Conservation (phyloP, 2,888 invertebrate species). For the Chydorus sphaericus region DNA sequence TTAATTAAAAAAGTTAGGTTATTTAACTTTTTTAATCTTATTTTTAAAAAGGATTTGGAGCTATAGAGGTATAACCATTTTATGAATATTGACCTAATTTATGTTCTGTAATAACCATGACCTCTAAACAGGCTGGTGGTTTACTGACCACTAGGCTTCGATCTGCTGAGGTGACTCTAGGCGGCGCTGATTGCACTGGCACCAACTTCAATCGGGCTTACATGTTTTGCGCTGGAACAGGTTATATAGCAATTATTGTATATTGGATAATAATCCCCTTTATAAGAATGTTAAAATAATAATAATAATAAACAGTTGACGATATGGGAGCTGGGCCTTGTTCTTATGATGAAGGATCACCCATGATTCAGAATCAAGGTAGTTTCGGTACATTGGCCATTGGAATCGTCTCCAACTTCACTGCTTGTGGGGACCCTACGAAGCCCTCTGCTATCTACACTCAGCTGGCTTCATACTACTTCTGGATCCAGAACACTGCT, state of each 20-base stretch:
- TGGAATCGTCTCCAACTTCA: not conserved
- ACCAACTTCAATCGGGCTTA: not conserved
- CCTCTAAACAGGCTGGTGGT: not conserved
- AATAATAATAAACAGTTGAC: no score
- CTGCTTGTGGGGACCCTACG: not conserved
- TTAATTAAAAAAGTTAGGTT: no score
- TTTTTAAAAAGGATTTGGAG: no score
- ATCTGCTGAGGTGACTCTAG: not conserved
- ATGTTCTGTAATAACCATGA: no score
- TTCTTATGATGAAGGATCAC: not conserved
- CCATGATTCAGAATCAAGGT: not conserved
- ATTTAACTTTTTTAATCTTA: no score
- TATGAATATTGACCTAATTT: no score
- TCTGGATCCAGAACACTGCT: not conserved
- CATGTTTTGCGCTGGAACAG: not conserved
- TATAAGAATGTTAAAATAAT: no score
- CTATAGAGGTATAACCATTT: no score
- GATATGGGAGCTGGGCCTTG: not conserved
- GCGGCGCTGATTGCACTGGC: not conserved
- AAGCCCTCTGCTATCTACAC: not conserved
- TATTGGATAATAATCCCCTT: not conserved
- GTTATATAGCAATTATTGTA: no score
- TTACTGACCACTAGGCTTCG: not conserved
- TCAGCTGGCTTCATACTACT: not conserved
- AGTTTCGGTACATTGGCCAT: not conserved